Evolutionary conservation across 2,888 invertebrate genomes (phyloP).

Genomic region (Cantharis rufa): DNA sequence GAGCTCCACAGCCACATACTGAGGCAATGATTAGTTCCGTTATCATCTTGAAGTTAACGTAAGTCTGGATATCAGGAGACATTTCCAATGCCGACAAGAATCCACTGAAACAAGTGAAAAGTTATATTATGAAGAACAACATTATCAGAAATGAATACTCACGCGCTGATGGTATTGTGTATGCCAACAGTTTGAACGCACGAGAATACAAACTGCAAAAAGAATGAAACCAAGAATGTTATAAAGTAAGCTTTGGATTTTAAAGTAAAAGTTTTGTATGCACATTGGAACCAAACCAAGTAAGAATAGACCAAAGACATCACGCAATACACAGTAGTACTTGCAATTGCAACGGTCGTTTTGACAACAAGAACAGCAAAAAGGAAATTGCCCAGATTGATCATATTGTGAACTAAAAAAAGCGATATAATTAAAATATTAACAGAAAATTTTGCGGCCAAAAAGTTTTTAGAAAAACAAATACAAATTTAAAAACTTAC

Average conservation of each 20-base stretch:
- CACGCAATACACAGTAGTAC: neutral
- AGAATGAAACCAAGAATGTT: neutral
- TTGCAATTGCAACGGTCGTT: neutral
- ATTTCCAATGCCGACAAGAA: neutral
- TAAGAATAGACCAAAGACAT: neutral
- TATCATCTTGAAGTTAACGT: neutral
- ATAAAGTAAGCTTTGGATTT: neutral
- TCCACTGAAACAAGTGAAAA: neutral
- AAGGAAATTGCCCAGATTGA: neutral
- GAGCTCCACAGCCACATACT: neutral
- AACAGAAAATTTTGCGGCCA: no score
- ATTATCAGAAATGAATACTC: neutral
- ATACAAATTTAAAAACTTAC: neutral
- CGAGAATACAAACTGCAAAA: neutral
- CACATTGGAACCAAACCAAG: neutral
- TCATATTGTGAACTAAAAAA: neutral
- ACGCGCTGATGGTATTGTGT: neutral
- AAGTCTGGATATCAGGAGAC: neutral
- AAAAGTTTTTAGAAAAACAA: no score
- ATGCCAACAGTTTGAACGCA: neutral
- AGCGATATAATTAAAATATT: no score
- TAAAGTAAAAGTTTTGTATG: neutral
- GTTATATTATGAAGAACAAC: neutral
- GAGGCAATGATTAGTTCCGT: neutral
- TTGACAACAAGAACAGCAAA: neutral